Percentiles rank a stretch among this genome's conserved stretches.
phyloP scores from a whole-genome alignment of 2,113 vertebrate species.

The Phalacrocorax brasilianus region DNA sequence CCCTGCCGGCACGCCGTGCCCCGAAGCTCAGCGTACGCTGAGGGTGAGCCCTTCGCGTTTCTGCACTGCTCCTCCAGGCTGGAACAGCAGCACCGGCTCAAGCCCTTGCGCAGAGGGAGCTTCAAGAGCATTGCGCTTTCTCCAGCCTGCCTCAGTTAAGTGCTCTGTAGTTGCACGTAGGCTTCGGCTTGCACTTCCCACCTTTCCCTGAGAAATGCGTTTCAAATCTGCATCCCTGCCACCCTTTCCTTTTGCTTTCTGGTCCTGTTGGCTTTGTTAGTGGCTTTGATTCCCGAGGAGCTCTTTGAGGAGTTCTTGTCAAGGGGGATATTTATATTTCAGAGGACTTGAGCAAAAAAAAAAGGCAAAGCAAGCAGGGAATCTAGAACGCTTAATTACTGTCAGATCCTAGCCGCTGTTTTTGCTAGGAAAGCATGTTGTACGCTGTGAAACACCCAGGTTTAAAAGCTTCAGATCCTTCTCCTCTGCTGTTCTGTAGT shows the following conservation, averaged over 20 bases:
- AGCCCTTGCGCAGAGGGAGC: neutral
- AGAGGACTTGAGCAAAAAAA: neutral
- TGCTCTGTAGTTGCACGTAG: neutral
- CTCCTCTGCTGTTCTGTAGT: neutral
- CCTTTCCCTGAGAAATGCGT: neutral
- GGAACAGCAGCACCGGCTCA: neutral
- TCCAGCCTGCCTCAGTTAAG: neutral
- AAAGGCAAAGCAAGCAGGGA: neutral
- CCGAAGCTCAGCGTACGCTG: fast-evolving
- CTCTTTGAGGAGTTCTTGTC: neutral
- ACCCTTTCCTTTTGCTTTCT: neutral
- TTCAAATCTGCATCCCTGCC: neutral
- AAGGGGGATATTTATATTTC: neutral
- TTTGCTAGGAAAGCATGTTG: neutral
- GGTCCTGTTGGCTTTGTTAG: neutral
- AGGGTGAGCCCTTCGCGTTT: neutral
- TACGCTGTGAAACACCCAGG: neutral
- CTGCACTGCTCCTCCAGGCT: neutral
- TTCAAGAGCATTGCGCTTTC: neutral
- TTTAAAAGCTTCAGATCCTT: neutral
- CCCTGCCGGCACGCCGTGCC: fast-evolving
- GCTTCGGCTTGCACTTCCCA: neutral
- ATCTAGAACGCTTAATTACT: neutral
- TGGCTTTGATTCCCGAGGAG: neutral
- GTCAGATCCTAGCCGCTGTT: neutral